phyloP scores from a whole-genome alignment of 1,140 invertebrate genomes.

The Pemphigus obesinymphae region DNA sequence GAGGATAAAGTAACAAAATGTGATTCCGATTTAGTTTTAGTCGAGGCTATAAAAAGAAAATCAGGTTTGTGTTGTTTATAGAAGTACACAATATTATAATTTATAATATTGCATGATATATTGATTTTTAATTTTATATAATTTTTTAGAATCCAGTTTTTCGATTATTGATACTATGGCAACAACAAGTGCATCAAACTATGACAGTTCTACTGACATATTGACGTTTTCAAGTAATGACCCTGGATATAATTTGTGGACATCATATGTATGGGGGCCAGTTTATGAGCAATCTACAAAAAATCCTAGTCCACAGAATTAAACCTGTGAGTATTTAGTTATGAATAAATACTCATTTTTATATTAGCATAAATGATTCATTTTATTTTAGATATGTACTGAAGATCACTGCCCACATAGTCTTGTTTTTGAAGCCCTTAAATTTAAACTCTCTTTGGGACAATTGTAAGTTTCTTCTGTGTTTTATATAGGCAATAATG shows the following conservation, averaged over 20 bases:
- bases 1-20: neutral
- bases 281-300: slow-evolving; percentile 21
- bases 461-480: neutral
- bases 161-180: neutral
- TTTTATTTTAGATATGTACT: neutral
- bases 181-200: neutral
- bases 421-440: neutral
- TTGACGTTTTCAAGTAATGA: slow-evolving; percentile 27
- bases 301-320: neutral
- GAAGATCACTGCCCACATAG: slow-evolving; percentile 22
- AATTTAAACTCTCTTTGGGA: slow-evolving; percentile 11
- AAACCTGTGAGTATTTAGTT: neutral
- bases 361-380: neutral
- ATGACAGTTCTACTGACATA: neutral
- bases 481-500: slow-evolving; percentile 29
- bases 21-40: slow-evolving; percentile 2
- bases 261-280: slow-evolving; percentile 20
- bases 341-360: neutral
- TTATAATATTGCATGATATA: neutral
- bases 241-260: slow-evolving; percentile 25
- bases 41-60: neutral
- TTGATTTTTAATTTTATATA: neutral
- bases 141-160: neutral
- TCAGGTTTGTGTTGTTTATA: neutral
- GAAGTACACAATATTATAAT: neutral